These are phyloP conservation scores for Andrena fulva DNA, from an alignment of 2,888 invertebrate genomes.

Conservation along the genomic window DNA sequence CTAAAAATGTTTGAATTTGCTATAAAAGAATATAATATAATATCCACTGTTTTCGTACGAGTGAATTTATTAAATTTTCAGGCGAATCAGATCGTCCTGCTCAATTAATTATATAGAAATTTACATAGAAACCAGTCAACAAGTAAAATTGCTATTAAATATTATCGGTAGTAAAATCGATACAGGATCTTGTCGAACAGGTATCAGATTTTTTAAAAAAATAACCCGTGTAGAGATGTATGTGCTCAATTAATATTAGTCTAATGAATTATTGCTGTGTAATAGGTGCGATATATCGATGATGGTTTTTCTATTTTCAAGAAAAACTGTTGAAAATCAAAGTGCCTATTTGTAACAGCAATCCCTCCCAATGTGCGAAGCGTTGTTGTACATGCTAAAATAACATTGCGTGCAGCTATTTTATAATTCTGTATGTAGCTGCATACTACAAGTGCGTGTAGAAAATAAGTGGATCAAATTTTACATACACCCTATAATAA, in stretches of 20 bases:
- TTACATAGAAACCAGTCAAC: too few relatives aligned
- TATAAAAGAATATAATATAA: too few relatives aligned
- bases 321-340: not conserved
- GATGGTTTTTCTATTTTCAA: conserved; percentile 11
- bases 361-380: conserved; percentile 8
- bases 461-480: not conserved
- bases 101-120: too few relatives aligned
- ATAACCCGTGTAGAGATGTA: not conserved
- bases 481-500: not conserved
- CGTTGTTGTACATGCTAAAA: conserved; percentile 15
- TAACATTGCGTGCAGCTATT: conserved; percentile 34
- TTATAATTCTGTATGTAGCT: conserved; percentile 24
- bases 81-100: too few relatives aligned
- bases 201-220: not conserved
- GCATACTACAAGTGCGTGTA: not conserved
- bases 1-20: too few relatives aligned
- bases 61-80: too few relatives aligned
- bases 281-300: conserved; percentile 17
- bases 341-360: conserved; percentile 7
- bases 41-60: too few relatives aligned
- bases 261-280: conserved; percentile 10
- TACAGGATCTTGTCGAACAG: too few relatives aligned
- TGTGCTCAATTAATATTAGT: conserved; percentile 9
- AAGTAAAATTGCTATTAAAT: too few relatives aligned
- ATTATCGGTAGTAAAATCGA: too few relatives aligned